phyloP scores from a whole-genome alignment of 1,140 invertebrate genomes.

The Drosophila carrolli region DNA sequence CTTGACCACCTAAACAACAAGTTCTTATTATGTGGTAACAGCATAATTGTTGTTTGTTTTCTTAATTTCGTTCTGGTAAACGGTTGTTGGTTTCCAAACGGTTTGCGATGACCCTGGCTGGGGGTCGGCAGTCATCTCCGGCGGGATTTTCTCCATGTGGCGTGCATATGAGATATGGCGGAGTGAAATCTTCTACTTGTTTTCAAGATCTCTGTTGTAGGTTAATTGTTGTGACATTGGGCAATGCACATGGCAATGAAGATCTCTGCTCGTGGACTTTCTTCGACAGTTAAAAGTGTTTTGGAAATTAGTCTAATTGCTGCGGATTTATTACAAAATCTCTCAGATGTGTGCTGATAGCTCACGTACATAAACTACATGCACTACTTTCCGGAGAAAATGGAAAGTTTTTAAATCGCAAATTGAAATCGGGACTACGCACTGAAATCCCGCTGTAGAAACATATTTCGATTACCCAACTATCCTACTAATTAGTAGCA shows the following conservation, averaged over 20 bases:
- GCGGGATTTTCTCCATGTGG: constrained; percentile 58
- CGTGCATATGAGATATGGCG: constrained; percentile 43
- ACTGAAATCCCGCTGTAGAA: neutral
- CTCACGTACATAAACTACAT: constrained; percentile 35
- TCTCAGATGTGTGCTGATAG: constrained; percentile 35
- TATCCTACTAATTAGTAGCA: constrained; percentile 51
- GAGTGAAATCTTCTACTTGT: constrained; percentile 68
- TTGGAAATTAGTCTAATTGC: constrained; percentile 52
- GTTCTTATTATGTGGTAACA: constrained; percentile 42
- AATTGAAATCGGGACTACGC: constrained; percentile 10
- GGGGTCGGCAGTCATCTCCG: constrained; percentile 47
- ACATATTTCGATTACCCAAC: constrained; percentile 23
- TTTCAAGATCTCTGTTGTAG: constrained; percentile 71
- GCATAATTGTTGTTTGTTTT: constrained; percentile 32
- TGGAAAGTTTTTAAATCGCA: constrained; percentile 38
- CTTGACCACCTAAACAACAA: constrained; percentile 35
- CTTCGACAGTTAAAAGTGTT: constrained; percentile 58
- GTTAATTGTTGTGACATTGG: constrained; percentile 78
- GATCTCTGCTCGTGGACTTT: constrained; percentile 47
- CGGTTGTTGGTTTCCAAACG: constrained; percentile 54
- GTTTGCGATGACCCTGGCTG: constrained; percentile 47
- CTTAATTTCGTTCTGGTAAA: constrained; percentile 52
- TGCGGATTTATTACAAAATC: constrained; percentile 48
- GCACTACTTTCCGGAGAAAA: constrained; percentile 43
- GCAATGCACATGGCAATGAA: constrained; percentile 53